Evolutionary conservation across 2,113 vertebrate genomes (phyloP).

Genomic region (Gadus chalcogrammus): DNA sequence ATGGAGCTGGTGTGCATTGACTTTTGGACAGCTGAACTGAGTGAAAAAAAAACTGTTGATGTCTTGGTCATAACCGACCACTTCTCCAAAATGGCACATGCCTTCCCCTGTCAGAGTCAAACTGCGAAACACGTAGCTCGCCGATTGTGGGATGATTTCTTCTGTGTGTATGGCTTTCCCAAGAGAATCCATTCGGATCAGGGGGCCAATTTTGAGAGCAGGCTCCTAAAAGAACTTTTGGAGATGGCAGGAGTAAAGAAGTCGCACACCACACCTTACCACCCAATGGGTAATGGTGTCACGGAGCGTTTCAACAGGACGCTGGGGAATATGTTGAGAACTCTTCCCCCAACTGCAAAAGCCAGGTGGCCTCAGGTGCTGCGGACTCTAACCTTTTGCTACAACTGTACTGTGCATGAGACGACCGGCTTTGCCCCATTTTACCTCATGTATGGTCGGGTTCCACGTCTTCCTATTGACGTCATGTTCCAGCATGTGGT

Average conservation of each 20-base stretch:
- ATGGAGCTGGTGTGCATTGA: constrained; percentile 22
- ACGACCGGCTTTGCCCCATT: constrained; percentile 12
- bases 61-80: constrained; percentile 20
- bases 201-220: constrained; percentile 23
- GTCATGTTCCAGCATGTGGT: constrained; percentile 27
- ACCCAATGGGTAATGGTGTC: constrained; percentile 18
- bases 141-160: constrained; percentile 2
- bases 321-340: constrained; percentile 13
- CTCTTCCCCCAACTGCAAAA: not conserved
- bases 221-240: constrained; percentile 17
- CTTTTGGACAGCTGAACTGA: constrained; percentile 19
- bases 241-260: constrained; percentile 11
- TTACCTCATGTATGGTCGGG: constrained; percentile 21
- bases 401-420: constrained; percentile 18
- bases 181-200: constrained; percentile 27
- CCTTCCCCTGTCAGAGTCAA: not conserved
- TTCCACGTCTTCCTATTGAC: constrained; percentile 14
- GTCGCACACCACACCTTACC: constrained; percentile 11
- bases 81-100: not conserved
- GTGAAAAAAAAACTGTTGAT: constrained; percentile 3
- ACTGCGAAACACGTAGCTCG: constrained; percentile 4
- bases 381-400: constrained; percentile 7
- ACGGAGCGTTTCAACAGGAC: constrained; percentile 13
- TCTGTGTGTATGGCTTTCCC: constrained; percentile 23
- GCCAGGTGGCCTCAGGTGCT: constrained; percentile 7